Evolutionary conservation across 2,113 vertebrate species (phyloP), one percentile per base, ranked within the genome.

Genomic region (Turdus rufiventris): DNA sequence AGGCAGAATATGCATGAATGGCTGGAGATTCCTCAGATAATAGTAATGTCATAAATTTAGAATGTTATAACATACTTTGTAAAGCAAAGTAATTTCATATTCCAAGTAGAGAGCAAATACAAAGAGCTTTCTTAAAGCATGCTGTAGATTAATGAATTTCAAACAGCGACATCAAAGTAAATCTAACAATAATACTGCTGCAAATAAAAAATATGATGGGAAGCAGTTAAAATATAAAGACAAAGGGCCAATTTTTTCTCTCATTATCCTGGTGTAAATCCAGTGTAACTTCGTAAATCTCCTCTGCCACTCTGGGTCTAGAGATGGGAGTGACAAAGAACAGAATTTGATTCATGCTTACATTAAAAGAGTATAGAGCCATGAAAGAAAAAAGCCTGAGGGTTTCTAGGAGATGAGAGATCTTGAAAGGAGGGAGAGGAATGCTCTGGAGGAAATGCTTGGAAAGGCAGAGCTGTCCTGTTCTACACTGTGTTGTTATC

Each of bases 111-210:
- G 94, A 94, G 68, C 76, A 94, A 92, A 87, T 85, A 92, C 50
- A 85, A 93, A 89, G 84, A 96, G 74, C 78, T 73, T 94, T 94
- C 67, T 78, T 88, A 89, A 62, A 88, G 76, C 10, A 14, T 91
- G 80, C 51, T 87, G 83, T 56, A 96, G 89, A 91, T 93, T 91
- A 95, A 95, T 92, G 91, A 89, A 92, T 92, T 94, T 94, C 73
- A 94, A 94, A 74, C 61, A 92, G 80, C 62, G 65, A 87, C 93
- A 96, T 96, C 94, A 97, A 95, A 96, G 92, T 88, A 93, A 91
- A 93, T 94, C 56, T 83, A 94, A 90, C 90, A 96, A 90, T 94
- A 96, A 91, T 56, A 63, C 75, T 91, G 94, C 48, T 92, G 87
- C 76, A 91, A 91, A 91, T 93, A 94, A 95, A 92, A 91, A 91